These are phyloP conservation scores for Cheirogaleus medius DNA, from an alignment of 2,113 vertebrate species.

Conservation along the genomic window DNA sequence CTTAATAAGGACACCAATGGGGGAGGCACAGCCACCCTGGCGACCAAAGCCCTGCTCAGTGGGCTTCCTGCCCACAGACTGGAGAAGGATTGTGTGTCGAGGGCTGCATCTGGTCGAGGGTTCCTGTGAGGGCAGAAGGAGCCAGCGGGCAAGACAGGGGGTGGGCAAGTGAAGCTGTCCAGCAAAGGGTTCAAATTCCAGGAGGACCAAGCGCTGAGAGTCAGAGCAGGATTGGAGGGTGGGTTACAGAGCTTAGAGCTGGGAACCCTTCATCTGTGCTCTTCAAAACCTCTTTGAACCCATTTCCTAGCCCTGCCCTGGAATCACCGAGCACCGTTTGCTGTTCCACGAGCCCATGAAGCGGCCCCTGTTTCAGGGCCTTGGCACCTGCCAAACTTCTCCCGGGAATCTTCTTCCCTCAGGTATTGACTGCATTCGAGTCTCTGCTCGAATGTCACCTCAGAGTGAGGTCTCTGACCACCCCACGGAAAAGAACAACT, in stretches of 20 bases:
- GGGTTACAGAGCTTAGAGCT: background rate
- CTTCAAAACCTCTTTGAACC: background rate
- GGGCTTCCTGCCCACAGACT: background rate
- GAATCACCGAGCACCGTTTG: background rate
- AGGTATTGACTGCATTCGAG: accelerated
- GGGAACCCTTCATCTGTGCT: background rate
- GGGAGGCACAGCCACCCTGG: background rate
- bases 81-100: accelerated
- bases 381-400: background rate
- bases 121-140: background rate
- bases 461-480: background rate
- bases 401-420: too few species aligned
- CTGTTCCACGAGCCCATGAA: accelerated
- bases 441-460: too few species aligned
- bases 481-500: background rate
- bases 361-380: accelerated
- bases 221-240: background rate
- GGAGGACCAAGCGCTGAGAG: background rate
- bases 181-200: background rate
- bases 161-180: background rate
- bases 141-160: background rate
- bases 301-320: background rate
- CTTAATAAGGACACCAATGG: background rate
- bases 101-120: accelerated
- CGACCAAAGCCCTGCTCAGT: background rate